Evolutionary conservation across 1,140 invertebrate species (phyloP).

Genomic region (Acromyrmex charruanus): DNA sequence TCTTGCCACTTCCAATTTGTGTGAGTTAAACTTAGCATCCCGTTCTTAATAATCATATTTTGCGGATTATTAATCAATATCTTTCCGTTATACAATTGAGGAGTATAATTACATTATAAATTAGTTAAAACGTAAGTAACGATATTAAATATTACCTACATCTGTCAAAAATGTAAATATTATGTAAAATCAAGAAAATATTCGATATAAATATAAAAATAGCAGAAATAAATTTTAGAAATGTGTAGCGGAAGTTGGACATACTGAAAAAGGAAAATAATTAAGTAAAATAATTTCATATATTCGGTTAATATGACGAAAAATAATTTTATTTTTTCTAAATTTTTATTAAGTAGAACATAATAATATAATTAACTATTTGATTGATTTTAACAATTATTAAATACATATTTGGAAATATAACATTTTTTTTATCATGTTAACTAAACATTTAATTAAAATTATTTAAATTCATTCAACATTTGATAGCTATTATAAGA

Average conservation of each 20-base stretch:
- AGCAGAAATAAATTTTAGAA: background rate
- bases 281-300: too few relatives aligned
- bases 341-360: too few relatives aligned
- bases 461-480: too few relatives aligned
- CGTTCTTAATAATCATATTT: background rate
- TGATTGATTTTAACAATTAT: too few relatives aligned
- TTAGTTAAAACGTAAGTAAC: background rate
- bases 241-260: background rate
- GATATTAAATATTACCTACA: background rate
- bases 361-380: too few relatives aligned
- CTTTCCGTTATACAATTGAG: background rate
- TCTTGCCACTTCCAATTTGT: conserved; percentile 26
- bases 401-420: too few relatives aligned
- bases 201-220: background rate
- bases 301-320: too few relatives aligned
- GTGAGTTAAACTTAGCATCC: background rate
- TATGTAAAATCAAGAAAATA: background rate
- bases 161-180: background rate
- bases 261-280: background rate
- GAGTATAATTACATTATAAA: background rate
- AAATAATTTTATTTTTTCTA: too few relatives aligned
- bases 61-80: background rate
- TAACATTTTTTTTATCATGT: too few relatives aligned
- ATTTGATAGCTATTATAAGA: too few relatives aligned
- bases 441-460: too few relatives aligned